Percentiles rank a stretch among this genome's conserved stretches.
phyloP scores from a whole-genome alignment of 2,797 vertebrate species.

The Enteromius anoplus region DNA sequence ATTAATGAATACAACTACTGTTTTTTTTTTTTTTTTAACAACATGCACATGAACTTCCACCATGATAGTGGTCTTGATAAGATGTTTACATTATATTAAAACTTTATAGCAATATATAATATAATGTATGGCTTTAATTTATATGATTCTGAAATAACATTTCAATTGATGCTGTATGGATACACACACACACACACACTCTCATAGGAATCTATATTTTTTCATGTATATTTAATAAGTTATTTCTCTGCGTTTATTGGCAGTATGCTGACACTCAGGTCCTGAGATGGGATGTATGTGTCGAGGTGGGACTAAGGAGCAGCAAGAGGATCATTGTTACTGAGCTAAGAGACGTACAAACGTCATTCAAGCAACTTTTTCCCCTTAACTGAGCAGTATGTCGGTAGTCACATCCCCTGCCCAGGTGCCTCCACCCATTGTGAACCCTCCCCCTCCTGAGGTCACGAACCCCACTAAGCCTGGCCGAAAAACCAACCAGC shows the following conservation, averaged over 20 bases:
- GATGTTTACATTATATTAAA: background rate
- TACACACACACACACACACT: too few species aligned
- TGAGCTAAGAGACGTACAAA: conserved; percentile 60
- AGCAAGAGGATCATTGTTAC: conserved; percentile 62
- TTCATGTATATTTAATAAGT: background rate
- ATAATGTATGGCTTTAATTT: background rate
- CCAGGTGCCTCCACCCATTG: conserved; percentile 83
- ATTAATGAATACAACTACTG: background rate
- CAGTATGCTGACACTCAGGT: conserved; percentile 73
- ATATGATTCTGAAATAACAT: background rate
- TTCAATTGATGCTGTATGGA: background rate
- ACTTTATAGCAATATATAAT: background rate
- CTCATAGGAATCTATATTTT: background rate
- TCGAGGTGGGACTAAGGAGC: conserved; percentile 73
- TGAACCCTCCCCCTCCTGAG: conserved; percentile 88
- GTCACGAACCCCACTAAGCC: conserved; percentile 90
- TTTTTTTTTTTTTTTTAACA: conserved; percentile 19
- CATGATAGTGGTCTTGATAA: background rate
- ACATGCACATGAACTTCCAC: background rate
- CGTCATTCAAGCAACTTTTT: conserved; percentile 43
- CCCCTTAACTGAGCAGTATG: conserved; percentile 73
- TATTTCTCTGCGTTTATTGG: conserved; percentile 17
- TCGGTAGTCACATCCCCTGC: conserved; percentile 85
- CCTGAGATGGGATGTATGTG: conserved; percentile 82
- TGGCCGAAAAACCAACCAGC: conserved; percentile 93